A percentile compares a stretch with the other conserved stretches of the same genome.
phyloP scores from a whole-genome alignment of 2,797 vertebrate genomes.

The Anabas testudineus region DNA sequence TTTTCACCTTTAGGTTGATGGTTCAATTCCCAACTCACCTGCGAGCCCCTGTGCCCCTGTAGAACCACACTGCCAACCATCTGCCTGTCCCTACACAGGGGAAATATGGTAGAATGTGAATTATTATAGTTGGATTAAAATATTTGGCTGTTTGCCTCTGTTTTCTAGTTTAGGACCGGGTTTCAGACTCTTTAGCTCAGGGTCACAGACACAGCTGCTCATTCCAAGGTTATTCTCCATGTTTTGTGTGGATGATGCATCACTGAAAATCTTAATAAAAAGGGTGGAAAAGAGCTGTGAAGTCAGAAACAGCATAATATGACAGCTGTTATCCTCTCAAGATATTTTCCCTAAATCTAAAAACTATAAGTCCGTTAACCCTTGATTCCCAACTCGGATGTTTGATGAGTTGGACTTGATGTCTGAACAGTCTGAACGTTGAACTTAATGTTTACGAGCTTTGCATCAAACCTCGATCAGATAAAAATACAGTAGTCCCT shows the following conservation, averaged over 20 bases:
- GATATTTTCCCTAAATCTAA: too few species aligned
- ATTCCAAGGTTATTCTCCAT: conserved; percentile 18
- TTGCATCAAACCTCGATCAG: too few species aligned
- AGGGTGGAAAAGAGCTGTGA: neutral
- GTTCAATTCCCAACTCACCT: conserved; percentile 55
- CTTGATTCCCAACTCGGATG: too few species aligned
- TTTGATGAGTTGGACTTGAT: too few species aligned
- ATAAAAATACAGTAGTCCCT: too few species aligned
- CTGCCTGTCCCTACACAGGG: conserved; percentile 31
- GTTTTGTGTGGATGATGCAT: neutral
- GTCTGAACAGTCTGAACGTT: too few species aligned
- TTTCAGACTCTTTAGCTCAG: conserved; percentile 8
- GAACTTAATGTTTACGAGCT: too few species aligned
- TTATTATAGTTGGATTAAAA: conserved; percentile 49
- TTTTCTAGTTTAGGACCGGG: conserved; percentile 9
- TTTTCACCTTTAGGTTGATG: conserved; percentile 57
- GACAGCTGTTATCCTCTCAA: neutral
- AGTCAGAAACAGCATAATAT: neutral
- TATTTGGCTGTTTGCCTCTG: conserved; percentile 33
- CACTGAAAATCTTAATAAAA: neutral
- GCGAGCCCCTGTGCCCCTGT: conserved; percentile 12
- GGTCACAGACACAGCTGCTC: conserved; percentile 33
- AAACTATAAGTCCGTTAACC: too few species aligned
- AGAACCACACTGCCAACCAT: conserved; percentile 44
- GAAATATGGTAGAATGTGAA: conserved; percentile 38